Base-by-base conservation (phyloP, 2,113 vertebrate genomes). In the Nothobranchius kuhntae region DNA sequence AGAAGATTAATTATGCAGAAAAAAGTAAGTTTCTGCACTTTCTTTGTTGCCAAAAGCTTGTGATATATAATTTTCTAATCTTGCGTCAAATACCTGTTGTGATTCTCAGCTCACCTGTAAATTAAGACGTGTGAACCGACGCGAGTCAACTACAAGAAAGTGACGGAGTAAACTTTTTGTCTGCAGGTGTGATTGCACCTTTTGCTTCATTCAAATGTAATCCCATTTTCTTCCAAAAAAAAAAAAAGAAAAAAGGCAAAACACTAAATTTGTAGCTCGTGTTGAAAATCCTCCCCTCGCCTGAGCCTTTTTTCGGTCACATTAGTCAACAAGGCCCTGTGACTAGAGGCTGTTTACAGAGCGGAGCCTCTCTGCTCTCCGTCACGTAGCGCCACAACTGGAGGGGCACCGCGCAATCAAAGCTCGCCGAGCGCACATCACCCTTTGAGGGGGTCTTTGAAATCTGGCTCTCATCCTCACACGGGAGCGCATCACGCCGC, bases 391-490 rank as follows among this genome's bases (percentile, higher is more conserved):
- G 53, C 80, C 7, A 26, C 64, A 1, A 84, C 83, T 73, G 75
- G 72, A 82, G 87, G 85, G 73, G 65, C 46, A 59, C 61, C 36
- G 53, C 12, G 17, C 75, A 80, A 89, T 90, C 89, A 90, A 90
- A 90, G 86, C 85, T 53, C 48, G 65, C 78, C 77, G 81, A 77
- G 55, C 82, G 53, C 78, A 55, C 84, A 75, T 83, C 87, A 68
- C 51, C 78, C 81, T 90, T 85, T 78, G 71, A 83, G 86, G 87
- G 83, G 73, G 82, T 81, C 85, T 87, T 87, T 89, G 86, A 89
- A 87, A 90, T 81, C 74, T 62, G 75, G 76, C 80, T 85, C 80
- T 85, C 83, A 77, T 73, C 67, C 69, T 68, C 72, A 52, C 81
- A 24, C 53, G 7, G 72, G 68, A 84, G 81, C 68, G 61, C 85